These are phyloP conservation scores for Drosophila nannoptera DNA, from an alignment of 1,140 invertebrate genomes.

Conservation along the genomic window DNA sequence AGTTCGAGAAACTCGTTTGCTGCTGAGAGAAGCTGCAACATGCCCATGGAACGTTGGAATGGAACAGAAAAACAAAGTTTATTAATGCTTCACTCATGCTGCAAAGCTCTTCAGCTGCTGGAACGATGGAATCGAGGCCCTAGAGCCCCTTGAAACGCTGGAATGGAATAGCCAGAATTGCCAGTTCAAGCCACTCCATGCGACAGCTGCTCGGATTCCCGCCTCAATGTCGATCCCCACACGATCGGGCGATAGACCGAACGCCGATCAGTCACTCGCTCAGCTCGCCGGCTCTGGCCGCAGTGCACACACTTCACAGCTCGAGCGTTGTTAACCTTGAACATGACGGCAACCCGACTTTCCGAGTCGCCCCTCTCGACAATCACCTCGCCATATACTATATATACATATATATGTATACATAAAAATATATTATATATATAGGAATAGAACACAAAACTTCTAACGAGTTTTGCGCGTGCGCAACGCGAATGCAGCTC, in stretches of 20 bases:
- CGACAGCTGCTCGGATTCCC: not conserved
- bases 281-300: not conserved
- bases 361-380: conserved; percentile 4
- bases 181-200: no score
- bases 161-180: not conserved
- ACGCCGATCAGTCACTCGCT: no score
- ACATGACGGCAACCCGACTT: conserved; percentile 35
- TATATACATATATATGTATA: not conserved
- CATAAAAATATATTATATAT: conserved; percentile 3
- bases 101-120: no score
- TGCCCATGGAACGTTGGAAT: no score
- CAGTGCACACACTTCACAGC: conserved; percentile 26
- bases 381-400: not conserved
- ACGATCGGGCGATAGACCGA: not conserved
- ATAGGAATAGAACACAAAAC: conserved; percentile 47
- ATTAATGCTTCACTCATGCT: no score
- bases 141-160: not conserved
- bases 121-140: not conserved
- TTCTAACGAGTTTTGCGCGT: conserved; percentile 63
- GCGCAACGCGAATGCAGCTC: conserved; percentile 53
- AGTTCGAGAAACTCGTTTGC: not conserved
- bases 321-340: conserved; percentile 58
- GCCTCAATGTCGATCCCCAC: not conserved
- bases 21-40: no score
- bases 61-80: no score